These are phyloP conservation scores for Lepidochrysops patricia DNA, from an alignment of 2,888 invertebrate species.

Conservation along the genomic window DNA sequence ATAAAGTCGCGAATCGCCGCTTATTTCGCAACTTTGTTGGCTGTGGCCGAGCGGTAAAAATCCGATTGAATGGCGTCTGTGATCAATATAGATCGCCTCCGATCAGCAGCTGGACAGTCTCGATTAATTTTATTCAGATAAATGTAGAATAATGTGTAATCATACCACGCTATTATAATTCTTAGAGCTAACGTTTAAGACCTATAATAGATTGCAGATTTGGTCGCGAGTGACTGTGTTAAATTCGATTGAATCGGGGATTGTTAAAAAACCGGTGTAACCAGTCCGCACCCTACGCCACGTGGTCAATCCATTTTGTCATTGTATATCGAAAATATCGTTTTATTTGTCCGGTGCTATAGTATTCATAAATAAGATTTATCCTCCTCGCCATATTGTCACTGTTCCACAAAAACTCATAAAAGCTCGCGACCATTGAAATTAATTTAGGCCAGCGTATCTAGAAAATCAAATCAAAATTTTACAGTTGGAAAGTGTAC, in stretches of 20 bases:
- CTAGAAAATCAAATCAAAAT: conserved; percentile 24
- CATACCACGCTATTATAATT: background rate
- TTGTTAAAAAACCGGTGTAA: conserved; percentile 61
- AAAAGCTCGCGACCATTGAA: background rate
- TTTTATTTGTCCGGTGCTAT: conserved; percentile 44
- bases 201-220: conserved; percentile 6
- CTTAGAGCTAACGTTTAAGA: conserved; percentile 1
- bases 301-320: conserved; percentile 65
- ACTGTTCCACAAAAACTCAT: background rate
- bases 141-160: background rate
- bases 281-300: conserved; percentile 59
- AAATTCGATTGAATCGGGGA: conserved; percentile 64
- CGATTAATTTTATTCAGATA: conserved; percentile 12
- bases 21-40: too few species aligned
- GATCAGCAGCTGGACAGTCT: conserved; percentile 9
- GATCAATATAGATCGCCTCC: background rate
- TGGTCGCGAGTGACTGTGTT: conserved; percentile 25
- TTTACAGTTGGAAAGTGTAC: background rate
- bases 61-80: background rate
- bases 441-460: conserved; percentile 2
- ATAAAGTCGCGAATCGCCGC: too few species aligned
- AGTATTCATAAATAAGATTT: conserved; percentile 32
- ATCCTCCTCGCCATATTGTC: conserved; percentile 24
- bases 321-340: conserved; percentile 62
- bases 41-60: too few species aligned